Evolutionary conservation across 2,113 vertebrate genomes (phyloP).

Genomic region (Oophaga pumilio): DNA sequence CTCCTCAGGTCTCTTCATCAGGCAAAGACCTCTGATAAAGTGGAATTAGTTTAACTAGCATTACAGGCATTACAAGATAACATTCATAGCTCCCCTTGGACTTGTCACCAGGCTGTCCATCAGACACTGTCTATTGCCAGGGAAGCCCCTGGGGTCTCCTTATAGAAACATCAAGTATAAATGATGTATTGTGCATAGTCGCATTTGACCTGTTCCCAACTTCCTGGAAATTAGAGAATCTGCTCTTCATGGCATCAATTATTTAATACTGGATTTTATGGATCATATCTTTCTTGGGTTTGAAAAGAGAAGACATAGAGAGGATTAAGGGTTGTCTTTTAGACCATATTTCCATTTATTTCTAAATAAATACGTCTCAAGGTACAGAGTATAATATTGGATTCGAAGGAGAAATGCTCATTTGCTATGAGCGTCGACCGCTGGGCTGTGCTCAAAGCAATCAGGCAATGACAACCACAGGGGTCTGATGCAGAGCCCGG

Average conservation of each 20-base stretch:
- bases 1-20: too few species aligned
- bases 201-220: not conserved
- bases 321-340: not conserved
- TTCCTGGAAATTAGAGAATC: conserved; percentile 25
- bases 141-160: conserved; percentile 11
- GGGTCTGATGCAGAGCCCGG: too few species aligned
- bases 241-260: not conserved
- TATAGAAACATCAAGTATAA: conserved; percentile 5
- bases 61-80: conserved; percentile 4
- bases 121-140: not conserved
- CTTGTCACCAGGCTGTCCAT: conserved; percentile 14
- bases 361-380: not conserved
- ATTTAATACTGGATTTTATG: not conserved
- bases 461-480: too few species aligned
- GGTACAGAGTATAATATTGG: not conserved
- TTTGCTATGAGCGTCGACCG: too few species aligned
- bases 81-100: not conserved
- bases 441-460: too few species aligned
- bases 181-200: conserved; percentile 26
- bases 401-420: too few species aligned
- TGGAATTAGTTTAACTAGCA: conserved; percentile 1
- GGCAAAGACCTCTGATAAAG: not conserved
- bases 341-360: not conserved
- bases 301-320: not conserved
- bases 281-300: conserved; percentile 1